A percentile compares a stretch with the other conserved stretches of the same genome.
Conservation (phyloP, 2,797 vertebrate species). For the Perodicticus potto region DNA sequence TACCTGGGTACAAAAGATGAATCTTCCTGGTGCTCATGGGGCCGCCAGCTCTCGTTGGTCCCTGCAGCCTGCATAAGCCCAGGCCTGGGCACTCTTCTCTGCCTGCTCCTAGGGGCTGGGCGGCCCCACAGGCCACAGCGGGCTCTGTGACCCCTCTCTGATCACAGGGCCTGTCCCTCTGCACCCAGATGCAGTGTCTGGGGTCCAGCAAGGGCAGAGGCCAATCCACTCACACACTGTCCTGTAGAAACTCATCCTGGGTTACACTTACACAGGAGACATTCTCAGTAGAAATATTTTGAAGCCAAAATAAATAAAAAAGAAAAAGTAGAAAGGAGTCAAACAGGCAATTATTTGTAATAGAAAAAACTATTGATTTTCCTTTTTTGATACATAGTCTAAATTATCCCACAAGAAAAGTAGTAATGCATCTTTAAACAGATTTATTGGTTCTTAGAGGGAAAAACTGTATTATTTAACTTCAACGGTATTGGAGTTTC, state of each 20-base stretch:
- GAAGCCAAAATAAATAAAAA: constrained; percentile 89
- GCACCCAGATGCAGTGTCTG: fast-evolving
- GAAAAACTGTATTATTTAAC: constrained; percentile 88
- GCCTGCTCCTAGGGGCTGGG: fast-evolving
- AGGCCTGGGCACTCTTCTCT: fast-evolving
- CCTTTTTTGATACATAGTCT: constrained; percentile 91
- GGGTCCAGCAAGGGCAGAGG: too few relatives aligned
- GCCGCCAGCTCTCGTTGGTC: too few relatives aligned
- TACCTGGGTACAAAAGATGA: not conserved
- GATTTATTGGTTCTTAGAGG: constrained; percentile 89
- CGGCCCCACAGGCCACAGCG: fast-evolving
- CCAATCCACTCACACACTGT: not conserved
- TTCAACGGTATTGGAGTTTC: constrained; percentile 86
- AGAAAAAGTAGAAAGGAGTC: constrained; percentile 87
- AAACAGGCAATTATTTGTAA: constrained; percentile 90
- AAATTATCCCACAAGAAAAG: constrained; percentile 91
- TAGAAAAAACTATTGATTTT: constrained; percentile 92
- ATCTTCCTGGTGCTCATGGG: fast-evolving
- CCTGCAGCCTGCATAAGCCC: fast-evolving
- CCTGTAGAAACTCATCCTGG: constrained; percentile 40
- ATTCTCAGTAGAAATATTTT: constrained; percentile 83
- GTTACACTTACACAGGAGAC: constrained; percentile 69
- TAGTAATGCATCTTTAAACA: constrained; percentile 91
- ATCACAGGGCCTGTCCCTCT: too few relatives aligned
- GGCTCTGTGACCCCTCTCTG: not conserved